Conservation (phyloP, 2,797 vertebrate species). For the Gymnodraco acuticeps region DNA sequence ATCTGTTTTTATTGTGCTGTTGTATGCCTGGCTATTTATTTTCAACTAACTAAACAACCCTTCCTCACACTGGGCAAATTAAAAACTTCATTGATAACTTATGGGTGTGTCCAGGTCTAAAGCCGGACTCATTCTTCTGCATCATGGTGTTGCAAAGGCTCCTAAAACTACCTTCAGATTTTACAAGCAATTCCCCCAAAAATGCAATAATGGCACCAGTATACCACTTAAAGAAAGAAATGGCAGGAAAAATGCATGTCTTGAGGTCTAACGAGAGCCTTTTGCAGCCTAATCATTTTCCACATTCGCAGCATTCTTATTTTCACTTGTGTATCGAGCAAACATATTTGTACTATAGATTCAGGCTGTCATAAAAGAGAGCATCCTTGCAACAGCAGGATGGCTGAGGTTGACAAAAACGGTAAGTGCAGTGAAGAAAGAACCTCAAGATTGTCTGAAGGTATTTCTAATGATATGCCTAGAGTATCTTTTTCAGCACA, state of each 20-base stretch:
- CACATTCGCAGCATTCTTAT: neutral
- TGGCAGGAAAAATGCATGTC: neutral
- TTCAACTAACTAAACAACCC: conserved; percentile 38
- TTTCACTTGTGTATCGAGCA: neutral
- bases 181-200: neutral
- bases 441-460: neutral
- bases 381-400: neutral
- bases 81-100: conserved; percentile 49
- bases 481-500: neutral
- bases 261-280: neutral
- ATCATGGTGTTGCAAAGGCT: conserved; percentile 7
- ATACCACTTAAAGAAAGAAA: neutral
- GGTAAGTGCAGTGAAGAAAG: neutral
- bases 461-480: neutral
- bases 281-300: neutral
- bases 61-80: conserved; percentile 37
- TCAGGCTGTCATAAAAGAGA: neutral
- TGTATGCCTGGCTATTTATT: conserved; percentile 30
- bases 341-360: neutral
- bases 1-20: conserved; percentile 34
- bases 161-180: conserved; percentile 2
- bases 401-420: neutral
- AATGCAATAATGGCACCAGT: conserved; percentile 3
- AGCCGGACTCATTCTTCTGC: conserved; percentile 35
- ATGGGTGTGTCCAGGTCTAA: conserved; percentile 41